These are phyloP conservation scores for Clusia tigrina DNA, from an alignment of 2,888 invertebrate genomes.

Conservation along the genomic window DNA sequence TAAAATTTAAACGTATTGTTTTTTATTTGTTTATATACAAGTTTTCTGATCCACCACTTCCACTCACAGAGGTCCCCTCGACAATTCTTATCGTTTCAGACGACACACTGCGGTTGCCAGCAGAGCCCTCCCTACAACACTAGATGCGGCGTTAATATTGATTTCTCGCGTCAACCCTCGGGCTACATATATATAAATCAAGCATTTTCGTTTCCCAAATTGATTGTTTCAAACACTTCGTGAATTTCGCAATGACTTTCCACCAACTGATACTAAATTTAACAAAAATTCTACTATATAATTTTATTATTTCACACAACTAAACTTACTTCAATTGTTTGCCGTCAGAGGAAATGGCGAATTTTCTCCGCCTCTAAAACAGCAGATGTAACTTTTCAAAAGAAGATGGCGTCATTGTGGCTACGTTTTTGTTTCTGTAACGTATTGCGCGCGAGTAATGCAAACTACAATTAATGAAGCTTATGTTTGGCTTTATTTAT, in stretches of 20 bases:
- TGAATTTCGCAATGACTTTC: too few species aligned
- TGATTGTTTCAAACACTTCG: background rate
- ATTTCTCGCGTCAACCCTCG: slow-evolving; percentile 42
- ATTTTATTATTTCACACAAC: slow-evolving; percentile 28
- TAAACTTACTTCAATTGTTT: slow-evolving; percentile 43
- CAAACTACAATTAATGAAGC: too few species aligned
- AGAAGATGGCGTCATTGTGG: slow-evolving; percentile 56
- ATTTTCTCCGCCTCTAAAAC: slow-evolving; percentile 24
- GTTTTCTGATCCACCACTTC: background rate
- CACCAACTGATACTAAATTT: too few species aligned
- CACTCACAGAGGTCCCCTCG: too few species aligned
- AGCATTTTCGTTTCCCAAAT: background rate
- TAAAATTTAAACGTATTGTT: background rate
- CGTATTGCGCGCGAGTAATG: too few species aligned
- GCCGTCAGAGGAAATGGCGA: slow-evolving; percentile 47
- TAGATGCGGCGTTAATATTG: slow-evolving; percentile 36
- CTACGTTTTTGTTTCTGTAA: too few species aligned
- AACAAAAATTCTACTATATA: too few species aligned
- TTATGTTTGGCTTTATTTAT: too few species aligned
- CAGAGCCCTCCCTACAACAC: slow-evolving; percentile 31
- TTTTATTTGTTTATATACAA: background rate
- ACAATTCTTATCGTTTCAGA: slow-evolving; percentile 27
- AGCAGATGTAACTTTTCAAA: slow-evolving; percentile 40
- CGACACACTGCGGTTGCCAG: slow-evolving; percentile 48
- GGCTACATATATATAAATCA: too few species aligned